A percentile compares a stretch with the other conserved stretches of the same genome.
Evolutionary conservation across 2,113 vertebrate species (phyloP).

Genomic region (Camelus dromedarius): DNA sequence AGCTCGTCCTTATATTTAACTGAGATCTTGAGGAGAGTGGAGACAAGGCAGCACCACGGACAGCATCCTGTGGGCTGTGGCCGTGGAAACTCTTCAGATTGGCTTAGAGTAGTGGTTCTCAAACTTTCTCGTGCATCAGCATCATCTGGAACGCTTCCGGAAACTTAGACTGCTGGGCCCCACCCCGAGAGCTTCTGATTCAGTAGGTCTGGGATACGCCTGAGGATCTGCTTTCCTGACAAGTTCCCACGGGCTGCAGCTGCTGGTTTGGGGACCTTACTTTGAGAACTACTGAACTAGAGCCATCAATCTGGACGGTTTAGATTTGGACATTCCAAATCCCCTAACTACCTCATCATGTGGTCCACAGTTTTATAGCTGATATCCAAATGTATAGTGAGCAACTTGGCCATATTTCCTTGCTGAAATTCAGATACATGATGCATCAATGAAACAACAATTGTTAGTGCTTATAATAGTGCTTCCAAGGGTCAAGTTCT

Average conservation of each 20-base stretch:
- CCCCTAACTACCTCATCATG: not conserved
- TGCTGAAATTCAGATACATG: constrained; percentile 41
- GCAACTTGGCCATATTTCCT: not conserved
- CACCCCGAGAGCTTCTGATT: not conserved
- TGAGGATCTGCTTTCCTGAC: constrained; percentile 20
- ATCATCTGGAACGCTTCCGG: not conserved
- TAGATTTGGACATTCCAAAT: constrained; percentile 14
- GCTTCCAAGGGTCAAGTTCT: constrained; percentile 2
- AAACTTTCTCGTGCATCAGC: not conserved
- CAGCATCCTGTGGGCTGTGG: constrained; percentile 42
- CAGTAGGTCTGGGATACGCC: not conserved
- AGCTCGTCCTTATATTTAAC: not conserved
- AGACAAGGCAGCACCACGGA: constrained; percentile 68
- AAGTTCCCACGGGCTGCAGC: not conserved
- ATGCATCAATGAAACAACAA: not conserved
- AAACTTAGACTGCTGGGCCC: not conserved
- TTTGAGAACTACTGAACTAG: constrained; percentile 38
- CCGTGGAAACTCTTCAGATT: not conserved
- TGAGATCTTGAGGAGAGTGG: not conserved
- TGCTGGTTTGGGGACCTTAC: not conserved
- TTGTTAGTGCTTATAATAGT: not conserved
- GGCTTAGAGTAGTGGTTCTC: constrained; percentile 5
- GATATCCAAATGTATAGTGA: constrained; percentile 19
- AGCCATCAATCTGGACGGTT: not conserved
- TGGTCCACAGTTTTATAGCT: constrained; percentile 15